A percentile compares a stretch with the other conserved stretches of the same genome.
phyloP scores from a whole-genome alignment of 1,140 invertebrate species.

The Pseudomyrmex dendroicus region DNA sequence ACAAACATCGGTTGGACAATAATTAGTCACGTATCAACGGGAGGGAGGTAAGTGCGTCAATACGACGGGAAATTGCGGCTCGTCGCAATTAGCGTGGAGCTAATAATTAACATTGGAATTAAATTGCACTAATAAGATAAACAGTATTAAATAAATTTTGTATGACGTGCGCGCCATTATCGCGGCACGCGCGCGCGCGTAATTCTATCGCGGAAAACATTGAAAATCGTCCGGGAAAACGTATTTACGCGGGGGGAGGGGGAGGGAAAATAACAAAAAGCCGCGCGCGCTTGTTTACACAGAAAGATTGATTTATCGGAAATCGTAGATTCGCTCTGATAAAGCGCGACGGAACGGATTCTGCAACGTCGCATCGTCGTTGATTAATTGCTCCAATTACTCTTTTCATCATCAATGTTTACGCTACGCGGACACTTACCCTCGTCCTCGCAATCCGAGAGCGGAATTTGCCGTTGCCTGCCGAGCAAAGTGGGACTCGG shows the following conservation, averaged over 20 bases:
- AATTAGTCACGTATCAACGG: slow-evolving; percentile 7
- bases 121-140: slow-evolving; percentile 51
- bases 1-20: slow-evolving; percentile 9
- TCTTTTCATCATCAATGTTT: background rate
- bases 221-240: slow-evolving; percentile 4
- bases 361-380: background rate
- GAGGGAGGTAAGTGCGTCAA: background rate
- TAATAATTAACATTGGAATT: slow-evolving; percentile 44
- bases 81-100: slow-evolving; percentile 33
- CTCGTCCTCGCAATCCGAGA: slow-evolving; percentile 88
- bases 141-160: slow-evolving; percentile 45
- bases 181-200: background rate
- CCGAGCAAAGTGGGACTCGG: slow-evolving; percentile 90
- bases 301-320: slow-evolving; percentile 11
- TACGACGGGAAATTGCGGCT: slow-evolving; percentile 22
- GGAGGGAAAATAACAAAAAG: background rate
- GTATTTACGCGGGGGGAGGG: no score
- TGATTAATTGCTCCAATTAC: slow-evolving; percentile 41
- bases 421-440: slow-evolving; percentile 80
- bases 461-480: slow-evolving; percentile 84
- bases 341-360: background rate
- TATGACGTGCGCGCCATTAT: background rate
- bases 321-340: background rate
- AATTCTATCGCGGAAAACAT: slow-evolving; percentile 7
- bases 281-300: background rate